Percentiles rank a stretch among this genome's conserved stretches.
Conservation (phyloP, 2,113 vertebrate genomes). For the Corythaeola cristata region DNA sequence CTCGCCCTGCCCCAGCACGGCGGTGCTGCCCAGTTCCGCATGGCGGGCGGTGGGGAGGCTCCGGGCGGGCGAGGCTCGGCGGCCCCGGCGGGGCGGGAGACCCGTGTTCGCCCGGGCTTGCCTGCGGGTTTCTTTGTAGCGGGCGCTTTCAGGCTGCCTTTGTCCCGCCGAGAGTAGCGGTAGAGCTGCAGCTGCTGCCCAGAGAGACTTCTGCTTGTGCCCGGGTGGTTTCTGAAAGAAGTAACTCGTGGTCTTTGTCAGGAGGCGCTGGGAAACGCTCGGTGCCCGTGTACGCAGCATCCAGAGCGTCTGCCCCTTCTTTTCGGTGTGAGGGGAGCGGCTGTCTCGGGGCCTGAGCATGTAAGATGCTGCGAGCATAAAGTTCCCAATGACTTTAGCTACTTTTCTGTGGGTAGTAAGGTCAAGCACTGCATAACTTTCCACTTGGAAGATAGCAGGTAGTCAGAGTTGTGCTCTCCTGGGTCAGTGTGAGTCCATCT, state of each 20-base stretch:
- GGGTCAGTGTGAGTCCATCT: not conserved
- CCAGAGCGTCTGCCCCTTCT: not conserved
- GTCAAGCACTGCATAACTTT: not conserved
- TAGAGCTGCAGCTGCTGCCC: not conserved
- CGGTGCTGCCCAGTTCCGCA: not conserved
- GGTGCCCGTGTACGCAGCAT: fast-evolving
- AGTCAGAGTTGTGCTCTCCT: not conserved
- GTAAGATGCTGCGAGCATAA: fast-evolving
- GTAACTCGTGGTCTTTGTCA: not conserved
- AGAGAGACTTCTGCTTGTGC: not conserved
- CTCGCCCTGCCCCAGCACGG: not conserved
- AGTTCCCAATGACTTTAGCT: not conserved
- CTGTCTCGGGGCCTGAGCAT: not conserved
- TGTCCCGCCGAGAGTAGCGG: not conserved
- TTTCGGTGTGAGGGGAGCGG: not conserved
- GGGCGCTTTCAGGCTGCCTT: not conserved
- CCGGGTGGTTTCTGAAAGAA: not conserved
- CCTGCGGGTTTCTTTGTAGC: not conserved
- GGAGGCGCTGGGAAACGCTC: not conserved
- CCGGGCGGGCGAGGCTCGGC: not conserved
- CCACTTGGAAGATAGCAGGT: not conserved
- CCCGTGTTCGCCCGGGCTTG: fast-evolving
- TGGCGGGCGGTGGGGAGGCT: not conserved
- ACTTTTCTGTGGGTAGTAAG: not conserved
- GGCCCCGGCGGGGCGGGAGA: not conserved